These are phyloP conservation scores for Drosophila leonis DNA, from an alignment of 2,888 invertebrate species.

Conservation along the genomic window DNA sequence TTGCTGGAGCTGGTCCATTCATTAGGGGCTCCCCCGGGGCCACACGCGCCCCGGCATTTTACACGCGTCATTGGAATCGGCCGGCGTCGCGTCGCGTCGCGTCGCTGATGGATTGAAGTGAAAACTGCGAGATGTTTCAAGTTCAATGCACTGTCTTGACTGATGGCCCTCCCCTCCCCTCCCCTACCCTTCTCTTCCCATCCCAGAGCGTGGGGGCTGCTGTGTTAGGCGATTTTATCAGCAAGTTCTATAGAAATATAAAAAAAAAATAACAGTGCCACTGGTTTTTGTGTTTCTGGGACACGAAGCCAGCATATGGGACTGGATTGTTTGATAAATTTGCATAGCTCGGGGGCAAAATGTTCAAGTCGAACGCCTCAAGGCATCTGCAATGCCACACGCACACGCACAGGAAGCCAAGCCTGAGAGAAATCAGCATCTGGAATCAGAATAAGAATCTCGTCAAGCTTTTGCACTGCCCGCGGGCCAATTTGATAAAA, in stretches of 20 bases:
- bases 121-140: slow-evolving; percentile 52
- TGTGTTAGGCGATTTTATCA: slow-evolving; percentile 45
- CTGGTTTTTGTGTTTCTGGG: slow-evolving; percentile 79
- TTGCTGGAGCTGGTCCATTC: slow-evolving; percentile 39
- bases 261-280: slow-evolving; percentile 65
- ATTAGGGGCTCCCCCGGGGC: slow-evolving; percentile 52
- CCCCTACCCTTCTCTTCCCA: no score
- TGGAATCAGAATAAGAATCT: slow-evolving; percentile 46
- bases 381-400: slow-evolving; percentile 58
- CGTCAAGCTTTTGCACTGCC: slow-evolving; percentile 53
- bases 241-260: slow-evolving; percentile 17
- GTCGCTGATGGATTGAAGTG: slow-evolving; percentile 61
- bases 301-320: slow-evolving; percentile 37
- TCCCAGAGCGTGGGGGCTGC: slow-evolving; percentile 18
- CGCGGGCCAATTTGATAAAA: slow-evolving; percentile 72
- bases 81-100: slow-evolving; percentile 11
- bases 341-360: slow-evolving; percentile 64
- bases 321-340: slow-evolving; percentile 62
- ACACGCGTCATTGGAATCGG: slow-evolving; percentile 56
- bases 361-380: slow-evolving; percentile 45
- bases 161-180: slow-evolving; percentile 28
- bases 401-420: slow-evolving; percentile 65
- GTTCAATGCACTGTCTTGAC: slow-evolving; percentile 67
- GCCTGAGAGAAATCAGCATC: slow-evolving; percentile 60
- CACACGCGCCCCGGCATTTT: slow-evolving; percentile 53